Base-by-base conservation (phyloP, 2,797 vertebrate species). In the Diplodus sargus region DNA sequence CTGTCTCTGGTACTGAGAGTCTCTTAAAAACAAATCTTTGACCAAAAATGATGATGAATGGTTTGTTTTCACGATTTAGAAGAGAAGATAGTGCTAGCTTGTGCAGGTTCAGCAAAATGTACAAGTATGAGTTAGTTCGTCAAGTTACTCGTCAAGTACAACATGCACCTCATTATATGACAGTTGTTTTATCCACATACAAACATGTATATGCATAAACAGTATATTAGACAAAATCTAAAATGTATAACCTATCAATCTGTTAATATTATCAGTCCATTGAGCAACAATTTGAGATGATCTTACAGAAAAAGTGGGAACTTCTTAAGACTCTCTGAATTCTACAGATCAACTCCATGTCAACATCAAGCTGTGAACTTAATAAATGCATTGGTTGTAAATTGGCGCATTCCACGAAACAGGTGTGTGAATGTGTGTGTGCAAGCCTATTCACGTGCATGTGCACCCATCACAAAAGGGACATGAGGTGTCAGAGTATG, bases 401-500 rank as follows among this genome's bases (percentile, higher is more conserved):
- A 85, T 53, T 73, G 64, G 65, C 49, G 30, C 69, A 62, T 85
- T 81, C 70, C 28, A 72, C 49, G 28, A 82, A 89, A 84, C 85
- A 93, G 88, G 81, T 90, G 91, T 78, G 82, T 79, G 77, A 76
- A 78, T 75, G 71, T 72, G 81, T 61, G 67, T 52, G 62, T 69
- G 83, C 18, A 22, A 70, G 54, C 58, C 81, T 28, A 62, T 70
- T 82, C 47, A 57, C 51, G 68, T 65, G 66, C 70, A 56, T 20
- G 70, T 80, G 57, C 5, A 11, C 65, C 56, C 48, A 61, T 65
- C 81, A 85, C 85, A 87, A 88, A 91, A 64, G 68, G 43, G 58
- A 75, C 73, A 30, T 16, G 67, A 91, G 83, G 89, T 91, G 90
- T 93, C 75, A 76, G 83, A 70, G 75, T 71, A 65, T 73, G 82